These are phyloP conservation scores for Stigmatopora nigra DNA, from an alignment of 2,113 vertebrate genomes.

Conservation along the genomic window DNA sequence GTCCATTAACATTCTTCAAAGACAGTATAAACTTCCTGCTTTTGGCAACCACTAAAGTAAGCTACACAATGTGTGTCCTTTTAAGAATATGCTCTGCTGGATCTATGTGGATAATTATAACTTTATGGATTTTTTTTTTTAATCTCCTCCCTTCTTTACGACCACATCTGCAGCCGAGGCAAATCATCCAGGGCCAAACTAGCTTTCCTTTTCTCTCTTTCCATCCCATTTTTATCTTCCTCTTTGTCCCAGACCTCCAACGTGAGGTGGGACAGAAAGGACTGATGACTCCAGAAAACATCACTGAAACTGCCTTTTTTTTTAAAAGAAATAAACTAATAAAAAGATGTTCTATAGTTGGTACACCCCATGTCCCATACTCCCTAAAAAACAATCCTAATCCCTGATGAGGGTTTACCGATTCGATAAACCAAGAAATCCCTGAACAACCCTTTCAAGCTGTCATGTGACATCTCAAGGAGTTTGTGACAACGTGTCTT, in stretches of 20 bases:
- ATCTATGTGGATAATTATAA: slow-evolving; percentile 70
- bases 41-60: not conserved
- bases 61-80: slow-evolving; percentile 23
- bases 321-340: not conserved
- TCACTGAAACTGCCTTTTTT: not conserved
- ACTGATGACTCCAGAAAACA: slow-evolving; percentile 18
- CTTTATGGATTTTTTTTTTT: slow-evolving; percentile 58
- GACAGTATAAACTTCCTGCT: too few relatives aligned
- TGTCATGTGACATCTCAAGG: slow-evolving; percentile 8
- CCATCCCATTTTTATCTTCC: slow-evolving; percentile 36
- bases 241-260: slow-evolving; percentile 57
- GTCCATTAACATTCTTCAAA: too few relatives aligned
- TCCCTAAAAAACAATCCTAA: not conserved
- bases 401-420: not conserved
- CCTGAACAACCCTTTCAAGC: not conserved
- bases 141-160: slow-evolving; percentile 46
- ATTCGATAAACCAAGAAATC: not conserved
- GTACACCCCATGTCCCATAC: not conserved
- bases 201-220: slow-evolving; percentile 39
- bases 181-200: slow-evolving; percentile 56
- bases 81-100: slow-evolving; percentile 56
- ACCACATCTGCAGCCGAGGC: slow-evolving; percentile 67
- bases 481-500: slow-evolving; percentile 33
- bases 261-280: slow-evolving; percentile 52
- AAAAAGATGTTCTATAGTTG: not conserved